Conservation (phyloP, 92 coral and sea anemone genomes). For the Actinostola sp. region DNA sequence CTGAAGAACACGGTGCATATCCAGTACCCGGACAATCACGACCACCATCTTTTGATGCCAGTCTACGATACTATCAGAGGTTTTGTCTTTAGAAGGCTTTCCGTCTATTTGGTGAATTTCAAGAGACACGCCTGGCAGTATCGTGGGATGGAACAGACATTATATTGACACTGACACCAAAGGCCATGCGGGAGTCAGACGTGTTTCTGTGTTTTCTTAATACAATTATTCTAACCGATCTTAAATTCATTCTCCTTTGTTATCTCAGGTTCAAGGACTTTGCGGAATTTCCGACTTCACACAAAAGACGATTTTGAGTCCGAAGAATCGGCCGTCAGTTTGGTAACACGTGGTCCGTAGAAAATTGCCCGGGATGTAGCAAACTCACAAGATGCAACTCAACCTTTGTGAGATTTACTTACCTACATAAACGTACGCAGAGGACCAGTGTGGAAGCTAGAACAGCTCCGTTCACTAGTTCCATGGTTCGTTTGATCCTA, state of each 20-base stretch:
- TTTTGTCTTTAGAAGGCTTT: slow-evolving; percentile 53
- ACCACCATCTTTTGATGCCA: slow-evolving; percentile 42
- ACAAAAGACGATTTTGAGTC: slow-evolving; percentile 70
- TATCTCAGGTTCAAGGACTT: slow-evolving; percentile 62
- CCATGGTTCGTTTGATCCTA: slow-evolving; percentile 62
- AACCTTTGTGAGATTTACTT: slow-evolving; percentile 64
- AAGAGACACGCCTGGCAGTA: slow-evolving; percentile 50
- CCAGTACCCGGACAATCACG: slow-evolving; percentile 24
- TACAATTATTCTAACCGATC: too few species aligned
- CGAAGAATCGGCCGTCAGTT: slow-evolving; percentile 58
- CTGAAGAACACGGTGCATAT: slow-evolving; percentile 52
- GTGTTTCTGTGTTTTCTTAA: too few species aligned
- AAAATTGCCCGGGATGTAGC: slow-evolving; percentile 57
- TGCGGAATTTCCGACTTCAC: slow-evolving; percentile 69
- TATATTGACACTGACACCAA: slow-evolving; percentile 59
- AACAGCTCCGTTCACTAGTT: slow-evolving; percentile 61
- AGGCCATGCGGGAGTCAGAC: slow-evolving; percentile 51
- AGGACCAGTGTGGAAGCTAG: slow-evolving; percentile 48
- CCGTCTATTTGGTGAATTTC: slow-evolving; percentile 60
- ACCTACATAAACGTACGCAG: slow-evolving; percentile 57
- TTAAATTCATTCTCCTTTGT: too few species aligned
- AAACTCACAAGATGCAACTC: slow-evolving; percentile 18
- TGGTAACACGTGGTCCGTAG: slow-evolving; percentile 65
- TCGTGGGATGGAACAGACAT: slow-evolving; percentile 77
- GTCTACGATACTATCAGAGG: slow-evolving; percentile 51